A percentile compares a stretch with the other conserved stretches of the same genome.
phyloP scores from a whole-genome alignment of 2,888 invertebrate species.

The Oxyscelio sp. region DNA sequence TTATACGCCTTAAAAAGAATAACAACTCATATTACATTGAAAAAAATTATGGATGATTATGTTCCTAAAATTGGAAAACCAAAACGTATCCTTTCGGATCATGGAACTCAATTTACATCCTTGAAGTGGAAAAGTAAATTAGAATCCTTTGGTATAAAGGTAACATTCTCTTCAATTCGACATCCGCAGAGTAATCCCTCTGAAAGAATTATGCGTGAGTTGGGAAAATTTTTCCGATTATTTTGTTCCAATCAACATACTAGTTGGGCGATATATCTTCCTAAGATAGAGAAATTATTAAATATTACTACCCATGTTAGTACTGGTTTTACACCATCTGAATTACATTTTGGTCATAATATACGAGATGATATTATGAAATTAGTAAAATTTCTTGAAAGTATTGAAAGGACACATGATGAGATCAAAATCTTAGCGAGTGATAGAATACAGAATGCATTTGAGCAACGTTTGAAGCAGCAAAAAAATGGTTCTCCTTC shows the following conservation, averaged over 20 bases:
- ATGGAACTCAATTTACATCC: too few species aligned
- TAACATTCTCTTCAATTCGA: too few species aligned
- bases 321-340: conserved; percentile 17
- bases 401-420: not conserved
- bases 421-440: not conserved
- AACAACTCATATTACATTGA: not conserved
- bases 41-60: conserved; percentile 4
- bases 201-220: conserved; percentile 34
- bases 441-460: not conserved
- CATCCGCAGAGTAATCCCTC: too few species aligned
- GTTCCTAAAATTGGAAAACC: too few species aligned
- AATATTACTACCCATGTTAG: conserved; percentile 17
- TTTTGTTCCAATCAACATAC: conserved; percentile 26
- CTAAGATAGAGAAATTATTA: conserved; percentile 23
- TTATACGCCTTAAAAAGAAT: conserved; percentile 23
- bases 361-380: not conserved
- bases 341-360: conserved; percentile 31
- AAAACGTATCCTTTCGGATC: too few species aligned
- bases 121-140: too few species aligned
- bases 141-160: conserved; percentile 22
- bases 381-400: not conserved
- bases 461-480: not conserved
- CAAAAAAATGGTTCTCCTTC: not conserved
- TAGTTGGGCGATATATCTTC: conserved; percentile 17
- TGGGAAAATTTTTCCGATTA: too few species aligned